Percentiles rank a stretch among this genome's conserved stretches.
Evolutionary conservation across 2,113 vertebrate species (phyloP).

Genomic region (Brachyhypopomus gauderio): DNA sequence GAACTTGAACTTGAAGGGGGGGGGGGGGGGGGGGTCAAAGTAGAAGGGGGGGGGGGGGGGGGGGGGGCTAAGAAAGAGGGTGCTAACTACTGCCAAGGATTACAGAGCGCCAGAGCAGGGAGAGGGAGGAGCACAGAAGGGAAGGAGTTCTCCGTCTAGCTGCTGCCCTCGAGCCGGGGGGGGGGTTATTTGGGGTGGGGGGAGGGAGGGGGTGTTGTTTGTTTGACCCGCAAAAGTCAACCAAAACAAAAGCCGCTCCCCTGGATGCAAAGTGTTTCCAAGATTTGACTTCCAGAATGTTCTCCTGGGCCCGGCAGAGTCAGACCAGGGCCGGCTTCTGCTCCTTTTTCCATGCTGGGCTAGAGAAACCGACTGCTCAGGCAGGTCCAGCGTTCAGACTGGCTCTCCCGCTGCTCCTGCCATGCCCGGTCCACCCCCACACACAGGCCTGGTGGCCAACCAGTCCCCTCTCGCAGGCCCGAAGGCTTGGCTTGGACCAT

Average conservation of each 20-base stretch:
- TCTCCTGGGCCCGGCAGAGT: constrained; percentile 43
- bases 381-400: constrained; percentile 24
- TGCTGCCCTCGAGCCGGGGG: constrained; percentile 63
- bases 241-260: constrained; percentile 71
- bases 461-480: too few species aligned
- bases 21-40: constrained; percentile 24
- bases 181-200: constrained; percentile 59
- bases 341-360: constrained; percentile 56
- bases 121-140: constrained; percentile 61
- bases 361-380: constrained; percentile 58
- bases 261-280: constrained; percentile 70
- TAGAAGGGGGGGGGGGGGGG: background rate
- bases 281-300: constrained; percentile 73
- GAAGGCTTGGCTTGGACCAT: too few species aligned
- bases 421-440: too few species aligned
- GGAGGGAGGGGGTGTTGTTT: constrained; percentile 61
- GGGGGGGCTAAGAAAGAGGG: constrained; percentile 72
- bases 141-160: constrained; percentile 67
- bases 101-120: constrained; percentile 66
- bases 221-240: constrained; percentile 74
- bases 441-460: background rate
- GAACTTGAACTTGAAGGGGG: constrained; percentile 87
- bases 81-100: constrained; percentile 83
- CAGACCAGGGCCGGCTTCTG: constrained; percentile 47
- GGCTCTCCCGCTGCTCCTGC: too few species aligned